Evolutionary conservation across 2,888 invertebrate genomes (phyloP).

Genomic region (Rhyacophila evoluta): DNA sequence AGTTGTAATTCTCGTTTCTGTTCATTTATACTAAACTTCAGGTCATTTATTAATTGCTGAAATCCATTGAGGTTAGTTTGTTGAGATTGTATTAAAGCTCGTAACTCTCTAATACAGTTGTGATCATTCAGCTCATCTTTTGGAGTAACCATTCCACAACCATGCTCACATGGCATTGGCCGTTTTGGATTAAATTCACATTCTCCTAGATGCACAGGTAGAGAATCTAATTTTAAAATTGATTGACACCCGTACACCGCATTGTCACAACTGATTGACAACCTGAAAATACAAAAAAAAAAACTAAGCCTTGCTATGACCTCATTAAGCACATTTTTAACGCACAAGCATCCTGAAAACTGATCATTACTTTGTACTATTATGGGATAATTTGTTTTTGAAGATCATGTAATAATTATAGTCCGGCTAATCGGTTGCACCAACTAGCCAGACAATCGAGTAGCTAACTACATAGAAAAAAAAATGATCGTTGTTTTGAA

Average conservation of each 20-base stretch:
- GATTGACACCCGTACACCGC: constrained; percentile 86
- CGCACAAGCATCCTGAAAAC: no score
- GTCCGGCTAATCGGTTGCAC: no score
- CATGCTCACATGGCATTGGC: constrained; percentile 92
- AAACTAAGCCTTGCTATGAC: no score
- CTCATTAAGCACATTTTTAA: no score
- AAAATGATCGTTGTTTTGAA: no score
- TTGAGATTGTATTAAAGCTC: constrained; percentile 86
- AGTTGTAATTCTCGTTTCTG: constrained; percentile 89
- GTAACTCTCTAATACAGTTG: constrained; percentile 91
- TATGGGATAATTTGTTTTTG: no score
- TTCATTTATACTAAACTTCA: constrained; percentile 88
- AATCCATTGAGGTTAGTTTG: constrained; percentile 88
- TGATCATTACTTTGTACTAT: no score
- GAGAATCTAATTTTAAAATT: constrained; percentile 87
- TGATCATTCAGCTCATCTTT: constrained; percentile 96
- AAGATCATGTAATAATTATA: no score
- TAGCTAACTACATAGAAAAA: no score
- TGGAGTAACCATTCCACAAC: constrained; percentile 93
- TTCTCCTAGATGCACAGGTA: constrained; percentile 88
- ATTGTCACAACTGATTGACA: constrained; percentile 94
- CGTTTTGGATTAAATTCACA: constrained; percentile 93
- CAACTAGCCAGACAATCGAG: no score
- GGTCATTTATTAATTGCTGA: constrained; percentile 88
- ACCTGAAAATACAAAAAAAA: constrained; percentile 66